Percentiles rank a stretch among this genome's conserved stretches.
These are phyloP conservation scores for Micrastur ruficollis DNA, from an alignment of 2,797 vertebrate genomes.

Conservation along the genomic window DNA sequence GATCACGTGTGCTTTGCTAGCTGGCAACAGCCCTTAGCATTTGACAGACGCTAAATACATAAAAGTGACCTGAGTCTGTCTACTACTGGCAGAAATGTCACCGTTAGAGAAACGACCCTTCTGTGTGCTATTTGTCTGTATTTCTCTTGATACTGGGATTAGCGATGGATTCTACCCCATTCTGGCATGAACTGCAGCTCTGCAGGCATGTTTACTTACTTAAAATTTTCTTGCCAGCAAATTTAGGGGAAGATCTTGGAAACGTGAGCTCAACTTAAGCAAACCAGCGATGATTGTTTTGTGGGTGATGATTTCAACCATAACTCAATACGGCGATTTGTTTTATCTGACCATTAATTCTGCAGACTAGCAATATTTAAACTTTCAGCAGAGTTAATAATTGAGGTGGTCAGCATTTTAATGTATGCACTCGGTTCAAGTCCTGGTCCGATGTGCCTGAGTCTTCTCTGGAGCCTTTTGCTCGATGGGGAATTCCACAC, in stretches of 20 bases:
- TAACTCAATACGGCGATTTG: not conserved
- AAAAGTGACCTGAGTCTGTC: not conserved
- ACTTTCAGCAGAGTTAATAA: not conserved
- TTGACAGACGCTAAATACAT: not conserved
- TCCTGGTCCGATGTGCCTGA: not conserved
- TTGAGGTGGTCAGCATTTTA: not conserved
- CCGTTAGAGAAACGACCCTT: not conserved
- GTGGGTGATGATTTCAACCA: not conserved
- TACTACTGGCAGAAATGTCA: not conserved
- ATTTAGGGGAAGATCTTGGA: not conserved
- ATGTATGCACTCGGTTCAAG: accelerated
- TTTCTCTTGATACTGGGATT: not conserved
- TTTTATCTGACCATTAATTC: not conserved
- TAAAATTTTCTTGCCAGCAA: not conserved
- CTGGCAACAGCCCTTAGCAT: not conserved
- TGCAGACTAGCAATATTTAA: not conserved
- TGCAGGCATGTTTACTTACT: not conserved
- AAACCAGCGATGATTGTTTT: not conserved
- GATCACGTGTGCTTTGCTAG: not conserved
- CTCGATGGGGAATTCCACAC: not conserved
- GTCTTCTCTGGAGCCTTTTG: not conserved
- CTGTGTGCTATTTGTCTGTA: not conserved
- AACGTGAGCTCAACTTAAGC: not conserved
- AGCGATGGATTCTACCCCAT: not conserved
- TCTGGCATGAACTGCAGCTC: not conserved